Percentiles rank a stretch among this genome's conserved stretches.
These are phyloP conservation scores for Pyrrhosoma nymphula DNA, from an alignment of 2,888 invertebrate genomes.

Conservation along the genomic window DNA sequence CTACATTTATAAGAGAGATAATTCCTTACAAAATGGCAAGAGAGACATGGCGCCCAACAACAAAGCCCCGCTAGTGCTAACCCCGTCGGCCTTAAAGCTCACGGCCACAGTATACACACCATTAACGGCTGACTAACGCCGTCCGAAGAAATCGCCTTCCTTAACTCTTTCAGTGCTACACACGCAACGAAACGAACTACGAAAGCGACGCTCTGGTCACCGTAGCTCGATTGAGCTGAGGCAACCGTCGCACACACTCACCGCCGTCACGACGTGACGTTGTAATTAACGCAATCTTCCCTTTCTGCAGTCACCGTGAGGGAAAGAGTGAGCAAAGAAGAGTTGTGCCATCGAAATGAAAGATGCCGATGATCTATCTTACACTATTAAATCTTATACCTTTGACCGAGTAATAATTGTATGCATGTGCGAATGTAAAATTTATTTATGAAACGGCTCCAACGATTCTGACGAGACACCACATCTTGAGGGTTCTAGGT, in stretches of 20 bases:
- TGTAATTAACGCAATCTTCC: background rate
- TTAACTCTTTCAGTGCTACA: no score
- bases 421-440: no score
- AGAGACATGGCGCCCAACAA: background rate
- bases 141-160: background rate
- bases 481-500: no score
- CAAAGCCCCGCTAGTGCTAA: slow-evolving; percentile 3
- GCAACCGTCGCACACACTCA: background rate
- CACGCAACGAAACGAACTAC: background rate
- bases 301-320: background rate
- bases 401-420: no score
- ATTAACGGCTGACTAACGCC: background rate
- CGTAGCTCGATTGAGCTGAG: background rate
- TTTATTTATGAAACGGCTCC: no score
- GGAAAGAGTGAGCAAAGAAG: background rate
- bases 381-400: no score
- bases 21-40: background rate
- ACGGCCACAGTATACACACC: background rate
- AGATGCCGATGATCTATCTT: no score
- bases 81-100: background rate
- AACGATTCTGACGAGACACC: no score
- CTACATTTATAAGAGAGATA: no score
- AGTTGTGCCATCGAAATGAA: no score
- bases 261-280: background rate
- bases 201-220: background rate